Evolutionary conservation across 2,888 invertebrate genomes (phyloP), one percentile per base, ranked within the genome.

Genomic region (Andrena camellia): DNA sequence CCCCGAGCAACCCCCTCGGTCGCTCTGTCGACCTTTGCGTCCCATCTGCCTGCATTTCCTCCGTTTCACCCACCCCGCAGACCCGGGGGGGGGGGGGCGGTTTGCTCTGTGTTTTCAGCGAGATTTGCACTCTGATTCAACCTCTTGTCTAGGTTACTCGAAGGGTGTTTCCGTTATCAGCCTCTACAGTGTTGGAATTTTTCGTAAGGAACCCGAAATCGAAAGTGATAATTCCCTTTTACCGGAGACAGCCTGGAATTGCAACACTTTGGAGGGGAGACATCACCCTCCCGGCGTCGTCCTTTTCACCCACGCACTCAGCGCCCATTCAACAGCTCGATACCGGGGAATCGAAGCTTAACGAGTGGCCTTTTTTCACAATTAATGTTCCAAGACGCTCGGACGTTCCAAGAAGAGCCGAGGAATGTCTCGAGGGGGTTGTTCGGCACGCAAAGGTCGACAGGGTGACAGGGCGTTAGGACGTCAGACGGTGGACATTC

Each of bases 401-500:
- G 70, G 42, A 73, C 75, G 63, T 76, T 59, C 23, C 72, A 63
- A 42, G 72, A 78, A 84, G 75, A 63, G 75, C 62, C 64, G 76
- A 60, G 87, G 88, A 81, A 83, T 85, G 86, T 87, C 88, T 72
- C 78, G 78, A 69, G 83, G 57, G 90, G 90, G 90, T 86, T 89
- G 79, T 67, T 77, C 63, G 88, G 89, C 89, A 86, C 87, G 88
- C 84, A 84, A 81, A 83, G 85, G 78, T 81, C 85, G 89, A 90
- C 87, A 86, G 85, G 86, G 88, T 89, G 93, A 92, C 91, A 90
- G 85, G 90, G 91, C 90, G 92, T 91, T 90, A 89, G 90, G 90
- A 91, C 92, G 93, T 93, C 93, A 92, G 92, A 90, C 89, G 90
- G 89, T 91, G 93, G 93, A 92, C 93, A 92, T 93, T 92, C 92